Conservation (phyloP, 2,113 vertebrate genomes). For the Larimichthys crocea region DNA sequence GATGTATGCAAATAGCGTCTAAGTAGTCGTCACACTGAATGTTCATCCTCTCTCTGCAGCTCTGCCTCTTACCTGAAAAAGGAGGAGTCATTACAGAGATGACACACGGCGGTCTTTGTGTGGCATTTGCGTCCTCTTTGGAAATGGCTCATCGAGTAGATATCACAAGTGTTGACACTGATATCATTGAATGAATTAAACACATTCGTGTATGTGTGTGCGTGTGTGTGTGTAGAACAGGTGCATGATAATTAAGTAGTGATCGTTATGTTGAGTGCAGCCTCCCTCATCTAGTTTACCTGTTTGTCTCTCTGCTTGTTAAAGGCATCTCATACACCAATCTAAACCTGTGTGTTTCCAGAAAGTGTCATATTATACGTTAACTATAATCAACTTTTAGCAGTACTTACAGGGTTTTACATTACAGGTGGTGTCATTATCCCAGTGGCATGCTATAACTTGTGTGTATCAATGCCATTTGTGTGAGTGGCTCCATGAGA, state of each 20-base stretch:
- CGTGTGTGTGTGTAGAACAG: conserved; percentile 7
- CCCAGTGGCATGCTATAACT: background rate
- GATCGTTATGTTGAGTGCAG: conserved; percentile 35
- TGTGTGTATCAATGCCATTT: conserved; percentile 20
- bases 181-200: conserved; percentile 35
- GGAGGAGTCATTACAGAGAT: conserved; percentile 26
- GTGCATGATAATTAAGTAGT: conserved; percentile 47
- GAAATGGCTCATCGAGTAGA: conserved; percentile 45
- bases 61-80: conserved; percentile 40
- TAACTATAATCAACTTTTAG: background rate
- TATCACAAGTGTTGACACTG: conserved; percentile 23
- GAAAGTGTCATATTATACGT: background rate
- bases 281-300: conserved; percentile 7
- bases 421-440: background rate
- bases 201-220: conserved; percentile 1
- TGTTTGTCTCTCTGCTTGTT: background rate
- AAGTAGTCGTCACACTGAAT: conserved; percentile 16
- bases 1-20: conserved; percentile 35
- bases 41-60: background rate
- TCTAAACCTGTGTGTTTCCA: background rate
- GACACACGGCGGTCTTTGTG: conserved; percentile 3
- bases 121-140: conserved; percentile 26
- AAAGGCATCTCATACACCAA: background rate
- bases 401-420: conserved; percentile 2
- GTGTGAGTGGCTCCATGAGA: conserved; percentile 15